phyloP scores from a whole-genome alignment of 92 coral and sea anemone genomes.

The Isaurus tuberculatus region DNA sequence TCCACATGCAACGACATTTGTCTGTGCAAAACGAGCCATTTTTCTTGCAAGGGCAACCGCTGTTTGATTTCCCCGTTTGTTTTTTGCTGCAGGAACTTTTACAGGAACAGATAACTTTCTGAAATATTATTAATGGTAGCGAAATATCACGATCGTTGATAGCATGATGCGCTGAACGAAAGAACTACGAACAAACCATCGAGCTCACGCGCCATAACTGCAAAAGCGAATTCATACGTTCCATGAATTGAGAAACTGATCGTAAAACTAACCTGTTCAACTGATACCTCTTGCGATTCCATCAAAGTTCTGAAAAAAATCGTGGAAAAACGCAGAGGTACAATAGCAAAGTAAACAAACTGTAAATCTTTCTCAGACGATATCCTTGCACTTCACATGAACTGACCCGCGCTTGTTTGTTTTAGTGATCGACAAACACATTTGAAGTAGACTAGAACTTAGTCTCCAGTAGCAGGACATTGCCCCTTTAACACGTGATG shows the following conservation, averaged over 20 bases:
- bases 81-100: constrained; percentile 34
- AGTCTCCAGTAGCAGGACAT: no score
- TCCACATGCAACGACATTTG: constrained; percentile 22
- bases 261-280: background rate
- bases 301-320: background rate
- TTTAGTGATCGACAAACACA: no score
- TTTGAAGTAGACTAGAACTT: no score
- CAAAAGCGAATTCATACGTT: constrained; percentile 4
- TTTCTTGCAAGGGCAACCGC: constrained; percentile 20
- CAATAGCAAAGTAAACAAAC: background rate
- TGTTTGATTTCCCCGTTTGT: constrained; percentile 20
- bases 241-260: background rate
- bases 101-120: constrained; percentile 12
- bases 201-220: background rate
- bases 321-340: background rate
- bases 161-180: background rate
- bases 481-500: no score
- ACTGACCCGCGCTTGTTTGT: no score
- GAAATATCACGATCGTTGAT: constrained; percentile 5
- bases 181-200: background rate
- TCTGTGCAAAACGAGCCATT: background rate
- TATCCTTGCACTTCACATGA: no score
- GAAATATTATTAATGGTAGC: background rate
- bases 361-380: background rate
- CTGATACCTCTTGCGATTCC: background rate